phyloP scores from a whole-genome alignment of 2,113 vertebrate genomes.

The Rattus rattus region DNA sequence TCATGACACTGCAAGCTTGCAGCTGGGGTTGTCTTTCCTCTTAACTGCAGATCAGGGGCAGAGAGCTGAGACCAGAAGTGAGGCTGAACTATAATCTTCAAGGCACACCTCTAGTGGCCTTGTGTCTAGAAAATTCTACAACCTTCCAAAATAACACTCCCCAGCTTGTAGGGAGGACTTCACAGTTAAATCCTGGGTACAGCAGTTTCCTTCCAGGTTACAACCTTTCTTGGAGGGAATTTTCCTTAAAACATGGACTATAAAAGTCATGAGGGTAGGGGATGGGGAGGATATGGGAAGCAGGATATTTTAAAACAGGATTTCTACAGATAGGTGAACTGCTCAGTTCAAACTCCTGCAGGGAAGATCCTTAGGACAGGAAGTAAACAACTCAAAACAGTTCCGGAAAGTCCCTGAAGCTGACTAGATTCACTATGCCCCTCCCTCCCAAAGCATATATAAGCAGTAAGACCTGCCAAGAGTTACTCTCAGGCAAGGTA shows the following conservation, averaged over 20 bases:
- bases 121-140: neutral
- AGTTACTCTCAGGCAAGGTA: neutral
- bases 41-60: neutral
- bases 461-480: neutral
- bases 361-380: neutral
- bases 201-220: neutral
- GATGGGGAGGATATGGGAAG: rapidly evolving
- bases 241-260: neutral
- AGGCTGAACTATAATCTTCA: neutral
- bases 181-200: neutral
- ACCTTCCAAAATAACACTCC: neutral
- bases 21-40: neutral
- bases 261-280: neutral
- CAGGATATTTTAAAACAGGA: neutral
- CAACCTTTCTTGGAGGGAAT: neutral
- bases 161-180: neutral
- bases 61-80: neutral
- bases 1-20: neutral
- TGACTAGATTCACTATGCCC: neutral
- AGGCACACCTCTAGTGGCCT: neutral
- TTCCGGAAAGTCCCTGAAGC: neutral
- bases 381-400: neutral
- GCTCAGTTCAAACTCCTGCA: neutral
- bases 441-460: neutral
- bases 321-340: neutral